These are phyloP conservation scores for Cossypha niveicapilla DNA, from an alignment of 2,797 vertebrate species.

Conservation along the genomic window DNA sequence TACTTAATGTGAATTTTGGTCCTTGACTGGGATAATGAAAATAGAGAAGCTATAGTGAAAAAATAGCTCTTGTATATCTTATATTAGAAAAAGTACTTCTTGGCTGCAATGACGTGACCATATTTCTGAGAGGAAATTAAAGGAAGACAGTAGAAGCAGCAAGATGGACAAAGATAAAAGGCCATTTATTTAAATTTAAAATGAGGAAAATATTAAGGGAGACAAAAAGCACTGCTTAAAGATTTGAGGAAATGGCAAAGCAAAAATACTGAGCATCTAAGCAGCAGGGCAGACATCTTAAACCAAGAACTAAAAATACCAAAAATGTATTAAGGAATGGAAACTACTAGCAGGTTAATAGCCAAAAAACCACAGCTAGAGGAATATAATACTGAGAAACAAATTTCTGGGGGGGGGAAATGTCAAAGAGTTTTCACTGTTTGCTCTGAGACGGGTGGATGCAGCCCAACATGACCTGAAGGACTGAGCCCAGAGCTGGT, in stretches of 20 bases:
- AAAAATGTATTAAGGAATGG: not conserved
- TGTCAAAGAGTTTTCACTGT: not conserved
- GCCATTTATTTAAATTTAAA: constrained; percentile 57
- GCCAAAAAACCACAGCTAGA: not conserved
- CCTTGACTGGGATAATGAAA: not conserved
- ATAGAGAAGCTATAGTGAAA: not conserved
- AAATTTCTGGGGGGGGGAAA: not conserved
- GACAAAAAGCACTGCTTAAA: constrained; percentile 1
- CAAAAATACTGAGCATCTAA: constrained; percentile 44
- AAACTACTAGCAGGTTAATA: not conserved
- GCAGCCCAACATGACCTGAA: fast-evolving
- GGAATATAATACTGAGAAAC: not conserved
- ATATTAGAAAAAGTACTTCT: not conserved
- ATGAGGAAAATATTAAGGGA: constrained; percentile 54
- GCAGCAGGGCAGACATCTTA: not conserved
- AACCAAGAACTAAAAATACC: constrained; percentile 23
- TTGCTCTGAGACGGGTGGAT: fast-evolving
- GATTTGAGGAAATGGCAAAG: constrained; percentile 44
- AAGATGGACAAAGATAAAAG: constrained; percentile 56
- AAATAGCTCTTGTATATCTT: not conserved
- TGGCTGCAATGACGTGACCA: not conserved
- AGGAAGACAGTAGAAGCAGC: constrained; percentile 17
- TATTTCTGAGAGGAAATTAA: constrained; percentile 15
- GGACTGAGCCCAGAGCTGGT: not conserved
- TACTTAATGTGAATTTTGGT: not conserved